Evolutionary conservation across 1,140 invertebrate genomes (phyloP).

Genomic region (Cryptotermes secundus): DNA sequence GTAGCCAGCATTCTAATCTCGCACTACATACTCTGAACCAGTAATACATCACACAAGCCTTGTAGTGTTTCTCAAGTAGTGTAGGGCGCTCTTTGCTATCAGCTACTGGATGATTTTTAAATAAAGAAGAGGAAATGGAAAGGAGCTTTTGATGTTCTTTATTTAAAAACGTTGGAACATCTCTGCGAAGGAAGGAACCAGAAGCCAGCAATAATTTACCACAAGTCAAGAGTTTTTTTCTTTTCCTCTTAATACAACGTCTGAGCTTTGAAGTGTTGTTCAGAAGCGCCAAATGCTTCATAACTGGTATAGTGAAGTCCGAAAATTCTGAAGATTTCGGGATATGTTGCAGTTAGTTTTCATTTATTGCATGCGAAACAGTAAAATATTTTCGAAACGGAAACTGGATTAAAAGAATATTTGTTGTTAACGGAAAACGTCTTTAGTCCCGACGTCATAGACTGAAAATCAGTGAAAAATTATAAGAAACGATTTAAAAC

Average conservation of each 20-base stretch:
- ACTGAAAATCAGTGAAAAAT: too few species aligned
- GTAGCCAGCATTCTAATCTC: too few species aligned
- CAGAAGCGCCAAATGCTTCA: background rate
- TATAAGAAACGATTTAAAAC: too few species aligned
- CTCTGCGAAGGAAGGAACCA: slow-evolving; percentile 13
- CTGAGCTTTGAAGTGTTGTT: background rate
- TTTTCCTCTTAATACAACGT: background rate
- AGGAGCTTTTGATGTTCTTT: background rate
- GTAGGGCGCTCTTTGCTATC: background rate
- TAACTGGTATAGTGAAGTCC: slow-evolving; percentile 8
- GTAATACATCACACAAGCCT: background rate
- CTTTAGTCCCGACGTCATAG: too few species aligned
- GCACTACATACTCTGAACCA: background rate
- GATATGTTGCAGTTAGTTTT: too few species aligned
- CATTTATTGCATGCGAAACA: too few species aligned
- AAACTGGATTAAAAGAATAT: too few species aligned
- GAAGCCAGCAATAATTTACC: slow-evolving; percentile 19
- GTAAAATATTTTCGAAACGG: too few species aligned
- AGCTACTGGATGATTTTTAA: background rate
- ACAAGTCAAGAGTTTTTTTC: background rate
- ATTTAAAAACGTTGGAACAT: slow-evolving; percentile 10
- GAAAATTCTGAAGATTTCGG: background rate
- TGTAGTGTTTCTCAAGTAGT: background rate
- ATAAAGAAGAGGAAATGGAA: background rate
- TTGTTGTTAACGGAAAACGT: too few species aligned